Percentiles rank a stretch among this genome's conserved stretches.
Conservation (phyloP, 2,113 vertebrate species). For the Cairina moschata region DNA sequence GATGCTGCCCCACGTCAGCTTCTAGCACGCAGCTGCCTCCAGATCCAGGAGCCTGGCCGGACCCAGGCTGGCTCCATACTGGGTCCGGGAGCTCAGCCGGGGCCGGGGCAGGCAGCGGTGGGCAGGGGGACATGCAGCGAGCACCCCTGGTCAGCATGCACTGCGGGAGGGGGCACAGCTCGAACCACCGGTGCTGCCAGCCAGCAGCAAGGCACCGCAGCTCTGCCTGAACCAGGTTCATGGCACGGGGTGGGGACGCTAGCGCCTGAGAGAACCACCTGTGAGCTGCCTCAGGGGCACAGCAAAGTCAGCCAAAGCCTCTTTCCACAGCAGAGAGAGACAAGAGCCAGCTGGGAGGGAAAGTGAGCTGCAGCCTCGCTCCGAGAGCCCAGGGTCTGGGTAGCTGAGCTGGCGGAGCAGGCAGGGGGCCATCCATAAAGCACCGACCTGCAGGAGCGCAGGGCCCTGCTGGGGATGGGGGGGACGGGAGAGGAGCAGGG, state of each 20-base stretch:
- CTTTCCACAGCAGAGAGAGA: slow-evolving; percentile 54
- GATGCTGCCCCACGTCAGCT: not conserved
- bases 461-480: not conserved
- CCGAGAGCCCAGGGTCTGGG: not conserved
- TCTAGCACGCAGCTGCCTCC: not conserved
- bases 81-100: not conserved
- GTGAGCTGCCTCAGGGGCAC: slow-evolving; percentile 14
- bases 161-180: not conserved
- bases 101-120: not conserved
- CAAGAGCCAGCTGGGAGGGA: slow-evolving; percentile 61
- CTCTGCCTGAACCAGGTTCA: not conserved
- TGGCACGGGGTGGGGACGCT: not conserved
- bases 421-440: slow-evolving; percentile 73
- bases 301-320: slow-evolving; percentile 59
- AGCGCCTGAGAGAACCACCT: not conserved
- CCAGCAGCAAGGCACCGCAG: not conserved
- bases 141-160: slow-evolving; percentile 60
- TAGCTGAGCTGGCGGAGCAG: not conserved
- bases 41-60: not conserved
- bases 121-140: slow-evolving; percentile 40
- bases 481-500: not conserved
- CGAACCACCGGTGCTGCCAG: not conserved
- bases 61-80: not conserved
- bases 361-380: slow-evolving; percentile 13
- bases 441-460: slow-evolving; percentile 6